phyloP scores from a whole-genome alignment of 2,797 vertebrate species.

The Limnodromus scolopaceus region DNA sequence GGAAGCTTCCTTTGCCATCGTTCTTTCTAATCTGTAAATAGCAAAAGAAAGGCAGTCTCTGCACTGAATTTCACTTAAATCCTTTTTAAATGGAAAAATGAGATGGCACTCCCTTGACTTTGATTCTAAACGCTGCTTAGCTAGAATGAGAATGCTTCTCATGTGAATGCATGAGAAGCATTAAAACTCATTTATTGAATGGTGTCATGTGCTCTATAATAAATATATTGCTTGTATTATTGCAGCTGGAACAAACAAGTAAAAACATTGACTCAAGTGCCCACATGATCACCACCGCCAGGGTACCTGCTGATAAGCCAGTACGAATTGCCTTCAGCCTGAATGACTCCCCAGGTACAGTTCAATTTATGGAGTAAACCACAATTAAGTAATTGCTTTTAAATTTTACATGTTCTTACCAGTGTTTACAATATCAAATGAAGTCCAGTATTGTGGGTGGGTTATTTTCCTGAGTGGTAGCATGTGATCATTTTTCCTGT shows the following conservation, averaged over 20 bases:
- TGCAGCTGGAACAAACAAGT: slow-evolving; percentile 81
- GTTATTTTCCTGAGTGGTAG: background rate
- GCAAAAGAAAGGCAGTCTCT: background rate
- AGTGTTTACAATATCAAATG: background rate
- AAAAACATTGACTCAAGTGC: slow-evolving; percentile 81
- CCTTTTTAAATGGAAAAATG: background rate
- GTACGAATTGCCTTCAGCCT: slow-evolving; percentile 98
- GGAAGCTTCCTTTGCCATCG: slow-evolving; percentile 18
- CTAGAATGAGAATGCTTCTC: background rate
- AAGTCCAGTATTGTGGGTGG: background rate
- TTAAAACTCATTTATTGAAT: slow-evolving; percentile 20
- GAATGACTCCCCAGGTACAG: slow-evolving; percentile 87
- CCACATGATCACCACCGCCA: slow-evolving; percentile 99
- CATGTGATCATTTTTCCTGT: background rate
- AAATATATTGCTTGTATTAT: slow-evolving; percentile 62
- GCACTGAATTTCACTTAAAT: slow-evolving; percentile 12
- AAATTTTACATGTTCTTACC: background rate
- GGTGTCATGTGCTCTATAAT: slow-evolving; percentile 28
- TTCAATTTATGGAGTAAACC: slow-evolving; percentile 8
- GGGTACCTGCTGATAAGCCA: slow-evolving; percentile 93
- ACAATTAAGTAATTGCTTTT: background rate
- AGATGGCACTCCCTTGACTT: slow-evolving; percentile 22
- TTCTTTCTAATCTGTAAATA: slow-evolving; percentile 39
- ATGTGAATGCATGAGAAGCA: slow-evolving; percentile 40
- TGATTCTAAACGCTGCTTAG: background rate